These are phyloP conservation scores for Acleris sparsana DNA, from an alignment of 2,888 invertebrate genomes.

Conservation along the genomic window DNA sequence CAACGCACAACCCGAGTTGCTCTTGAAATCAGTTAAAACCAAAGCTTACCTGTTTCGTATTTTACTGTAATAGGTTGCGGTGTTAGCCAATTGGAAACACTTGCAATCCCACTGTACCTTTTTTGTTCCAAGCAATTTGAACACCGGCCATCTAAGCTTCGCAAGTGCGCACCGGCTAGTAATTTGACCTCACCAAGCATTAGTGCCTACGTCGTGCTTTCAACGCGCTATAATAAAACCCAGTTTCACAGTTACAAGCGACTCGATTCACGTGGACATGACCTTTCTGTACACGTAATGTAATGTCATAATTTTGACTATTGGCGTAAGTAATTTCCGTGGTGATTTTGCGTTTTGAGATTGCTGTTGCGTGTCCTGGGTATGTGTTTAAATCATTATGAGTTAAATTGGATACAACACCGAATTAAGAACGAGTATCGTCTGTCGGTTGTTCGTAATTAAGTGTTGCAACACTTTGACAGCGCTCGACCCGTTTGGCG, in stretches of 20 bases:
- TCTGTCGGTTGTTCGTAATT: too few species aligned
- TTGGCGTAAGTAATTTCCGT: constrained; percentile 27
- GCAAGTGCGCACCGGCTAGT: constrained; percentile 58
- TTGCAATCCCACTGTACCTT: constrained; percentile 61
- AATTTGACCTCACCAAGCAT: constrained; percentile 74
- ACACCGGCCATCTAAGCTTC: constrained; percentile 66
- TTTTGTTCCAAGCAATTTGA: constrained; percentile 69
- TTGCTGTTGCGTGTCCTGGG: constrained; percentile 25
- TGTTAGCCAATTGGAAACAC: constrained; percentile 60
- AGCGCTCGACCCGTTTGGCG: too few species aligned
- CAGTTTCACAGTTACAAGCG: constrained; percentile 62
- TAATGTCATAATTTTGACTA: constrained; percentile 33
- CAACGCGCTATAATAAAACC: constrained; percentile 70
- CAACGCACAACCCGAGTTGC: constrained; percentile 23
- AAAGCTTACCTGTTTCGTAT: constrained; percentile 33
- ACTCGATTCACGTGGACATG: constrained; percentile 60
- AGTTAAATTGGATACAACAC: constrained; percentile 1
- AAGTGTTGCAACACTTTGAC: too few species aligned
- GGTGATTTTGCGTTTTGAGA: constrained; percentile 11
- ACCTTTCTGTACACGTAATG: constrained; percentile 42
- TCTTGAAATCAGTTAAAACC: constrained; percentile 35
- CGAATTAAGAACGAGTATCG: too few species aligned
- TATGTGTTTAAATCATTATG: constrained; percentile 14
- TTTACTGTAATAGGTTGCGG: constrained; percentile 37
- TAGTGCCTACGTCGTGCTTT: constrained; percentile 63